These are phyloP conservation scores for Pemphigus obesinymphae DNA, from an alignment of 1,140 invertebrate genomes.

Conservation along the genomic window DNA sequence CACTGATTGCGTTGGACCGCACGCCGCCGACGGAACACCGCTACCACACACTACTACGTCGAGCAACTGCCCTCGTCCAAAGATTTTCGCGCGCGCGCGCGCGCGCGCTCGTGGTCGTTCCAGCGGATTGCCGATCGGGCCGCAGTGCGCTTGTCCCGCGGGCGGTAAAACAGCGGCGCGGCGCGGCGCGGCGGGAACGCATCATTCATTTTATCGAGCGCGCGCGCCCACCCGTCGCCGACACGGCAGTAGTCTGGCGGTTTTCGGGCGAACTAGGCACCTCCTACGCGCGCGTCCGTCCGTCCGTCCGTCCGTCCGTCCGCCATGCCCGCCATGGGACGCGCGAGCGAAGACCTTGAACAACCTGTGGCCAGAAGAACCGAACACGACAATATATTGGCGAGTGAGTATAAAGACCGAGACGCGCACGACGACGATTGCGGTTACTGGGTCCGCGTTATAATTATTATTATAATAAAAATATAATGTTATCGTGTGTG, in stretches of 20 bases:
- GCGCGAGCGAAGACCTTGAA: background rate
- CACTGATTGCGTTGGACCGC: too few relatives aligned
- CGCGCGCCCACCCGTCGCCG: background rate
- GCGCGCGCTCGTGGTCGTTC: background rate
- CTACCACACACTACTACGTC: too few relatives aligned
- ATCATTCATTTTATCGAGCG: conserved; percentile 38
- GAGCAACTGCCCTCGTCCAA: background rate
- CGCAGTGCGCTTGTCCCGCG: background rate
- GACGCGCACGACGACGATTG: too few relatives aligned
- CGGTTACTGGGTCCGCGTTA: too few relatives aligned
- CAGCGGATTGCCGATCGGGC: too few relatives aligned
- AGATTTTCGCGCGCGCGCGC: background rate
- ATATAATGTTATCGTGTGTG: too few relatives aligned
- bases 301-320: background rate
- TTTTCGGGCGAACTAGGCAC: background rate
- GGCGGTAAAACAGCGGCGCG: background rate
- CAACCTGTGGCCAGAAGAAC: conserved; percentile 1
- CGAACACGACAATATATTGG: background rate
- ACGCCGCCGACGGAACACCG: too few relatives aligned
- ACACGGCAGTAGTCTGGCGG: conserved; percentile 2
- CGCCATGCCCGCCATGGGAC: conserved; percentile 30
- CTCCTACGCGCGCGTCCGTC: too few relatives aligned
- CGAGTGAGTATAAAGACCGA: background rate
- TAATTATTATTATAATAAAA: too few relatives aligned
- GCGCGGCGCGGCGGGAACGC: background rate